Evolutionary conservation across 2,888 invertebrate species (phyloP).

Genomic region (Campoplex nolae): DNA sequence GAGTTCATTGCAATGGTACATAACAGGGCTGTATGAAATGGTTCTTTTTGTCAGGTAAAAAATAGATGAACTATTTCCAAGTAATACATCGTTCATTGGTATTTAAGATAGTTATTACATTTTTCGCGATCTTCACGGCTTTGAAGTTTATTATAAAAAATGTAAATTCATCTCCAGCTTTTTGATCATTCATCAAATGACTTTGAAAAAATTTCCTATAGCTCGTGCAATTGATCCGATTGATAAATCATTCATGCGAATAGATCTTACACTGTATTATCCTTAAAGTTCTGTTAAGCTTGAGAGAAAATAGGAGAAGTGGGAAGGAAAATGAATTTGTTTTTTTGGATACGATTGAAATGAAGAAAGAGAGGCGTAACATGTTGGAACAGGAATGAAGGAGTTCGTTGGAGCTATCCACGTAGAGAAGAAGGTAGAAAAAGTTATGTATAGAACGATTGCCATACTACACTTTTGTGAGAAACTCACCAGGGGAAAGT

Average conservation of each 20-base stretch:
- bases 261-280: neutral
- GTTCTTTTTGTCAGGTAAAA: neutral
- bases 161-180: neutral
- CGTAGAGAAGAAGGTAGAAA: neutral
- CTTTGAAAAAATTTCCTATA: neutral
- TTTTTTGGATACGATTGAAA: neutral
- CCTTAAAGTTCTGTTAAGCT: neutral
- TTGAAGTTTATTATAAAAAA: neutral
- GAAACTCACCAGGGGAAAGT: conserved; percentile 22
- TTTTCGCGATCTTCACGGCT: too few species aligned
- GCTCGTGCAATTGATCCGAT: neutral
- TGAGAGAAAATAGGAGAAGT: conserved; percentile 8
- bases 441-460: conserved; percentile 11
- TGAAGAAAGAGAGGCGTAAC: conserved; percentile 21
- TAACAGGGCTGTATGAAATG: neutral
- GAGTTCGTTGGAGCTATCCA: conserved; percentile 8
- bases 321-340: neutral
- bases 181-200: neutral
- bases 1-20: neutral
- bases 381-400: conserved; percentile 19
- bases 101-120: too few species aligned
- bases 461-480: conserved; percentile 18
- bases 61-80: neutral
- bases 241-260: neutral
- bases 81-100: too few species aligned